Evolutionary conservation across 2,797 vertebrate genomes (phyloP), one percentile per base, ranked within the genome.

Genomic region (Neosilurus hyrtlii): DNA sequence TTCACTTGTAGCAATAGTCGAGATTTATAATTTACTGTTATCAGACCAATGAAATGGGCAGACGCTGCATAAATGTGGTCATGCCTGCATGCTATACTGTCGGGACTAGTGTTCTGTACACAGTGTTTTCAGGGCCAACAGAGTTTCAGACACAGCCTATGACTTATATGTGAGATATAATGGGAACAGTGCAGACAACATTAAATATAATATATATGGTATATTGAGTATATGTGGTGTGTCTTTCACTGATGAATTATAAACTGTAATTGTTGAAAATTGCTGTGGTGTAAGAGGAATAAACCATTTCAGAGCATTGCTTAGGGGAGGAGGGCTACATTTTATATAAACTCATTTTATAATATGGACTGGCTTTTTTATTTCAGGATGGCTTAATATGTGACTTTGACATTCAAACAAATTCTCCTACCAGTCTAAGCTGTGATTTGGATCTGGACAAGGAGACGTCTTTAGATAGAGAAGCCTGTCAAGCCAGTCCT

Each of bases 301-400:
- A 75, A 61, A 61, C 37, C 30, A n/a, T 1, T 59, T n/a, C 26
- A 61, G 18, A 6, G 73, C 24, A 43, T 43, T 43, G 37, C 12
- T 16, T 43, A n/a, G 6, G 2, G 35, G 24, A 75, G 16, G 18
- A 57, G 20, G 16, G 16, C 52, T 74, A 30, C 20, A 18, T 35
- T 59, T 12, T 22, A 30, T 37, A 22, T 22, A 12, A 10, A 12
- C 26, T 37, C n/a, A n/a, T 2, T 76, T 15, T n/a, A n/a, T 59
- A 7, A 35, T 20, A 74, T 65, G 7, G 9, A 75, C 35, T 79
- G 65, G 12, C 7, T 54, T 20, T 80, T 72, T 73, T 20, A 62
- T 84, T 79, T 57, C 71, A 88, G 81, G 22, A 18, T 79, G 81
- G 4, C 57, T 51, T 59, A 52, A 35, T 68, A 22, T 26, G 63